Conservation (phyloP, 2,113 vertebrate genomes). For the Spea bombifrons region DNA sequence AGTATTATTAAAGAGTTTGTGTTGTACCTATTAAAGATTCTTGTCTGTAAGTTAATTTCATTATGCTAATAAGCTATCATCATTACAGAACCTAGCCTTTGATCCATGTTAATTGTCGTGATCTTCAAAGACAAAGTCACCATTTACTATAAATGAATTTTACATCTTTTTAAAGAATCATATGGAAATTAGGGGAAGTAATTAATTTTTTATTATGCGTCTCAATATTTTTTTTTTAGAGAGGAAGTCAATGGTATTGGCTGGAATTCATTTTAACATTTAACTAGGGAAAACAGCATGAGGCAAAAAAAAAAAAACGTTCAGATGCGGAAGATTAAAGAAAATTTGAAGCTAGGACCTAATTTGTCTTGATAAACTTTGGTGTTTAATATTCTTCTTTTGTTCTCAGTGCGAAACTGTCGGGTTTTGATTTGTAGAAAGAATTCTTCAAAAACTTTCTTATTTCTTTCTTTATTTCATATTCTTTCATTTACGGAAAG, state of each 20-base stretch:
- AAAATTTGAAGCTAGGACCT: slow-evolving; percentile 90
- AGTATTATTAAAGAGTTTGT: slow-evolving; percentile 98
- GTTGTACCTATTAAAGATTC: slow-evolving; percentile 99
- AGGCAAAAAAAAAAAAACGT: slow-evolving; percentile 71
- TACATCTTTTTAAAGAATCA: slow-evolving; percentile 98
- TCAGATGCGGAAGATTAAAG: slow-evolving; percentile 99
- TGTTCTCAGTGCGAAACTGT: slow-evolving; percentile 86
- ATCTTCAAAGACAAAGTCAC: slow-evolving; percentile 99
- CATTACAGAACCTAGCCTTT: slow-evolving; percentile 96
- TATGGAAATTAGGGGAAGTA: slow-evolving; percentile 98
- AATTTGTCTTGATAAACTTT: slow-evolving; percentile 98
- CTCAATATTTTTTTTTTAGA: slow-evolving; percentile 84
- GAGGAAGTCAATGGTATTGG: slow-evolving; percentile 83
- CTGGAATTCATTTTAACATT: slow-evolving; percentile 88
- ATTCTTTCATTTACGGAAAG: slow-evolving; percentile 63
- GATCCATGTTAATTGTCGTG: slow-evolving; percentile 98
- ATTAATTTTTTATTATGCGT: slow-evolving; percentile 99
- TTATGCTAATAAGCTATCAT: slow-evolving; percentile 99
- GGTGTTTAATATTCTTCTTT: slow-evolving; percentile 96
- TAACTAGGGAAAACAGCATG: slow-evolving; percentile 85
- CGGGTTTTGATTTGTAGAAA: slow-evolving; percentile 81
- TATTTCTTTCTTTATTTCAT: slow-evolving; percentile 74
- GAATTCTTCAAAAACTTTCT: slow-evolving; percentile 81
- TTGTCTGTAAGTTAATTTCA: slow-evolving; percentile 99
- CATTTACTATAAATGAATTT: slow-evolving; percentile 99